Base-by-base conservation (phyloP, 2,113 vertebrate species). In the Scomber scombrus region DNA sequence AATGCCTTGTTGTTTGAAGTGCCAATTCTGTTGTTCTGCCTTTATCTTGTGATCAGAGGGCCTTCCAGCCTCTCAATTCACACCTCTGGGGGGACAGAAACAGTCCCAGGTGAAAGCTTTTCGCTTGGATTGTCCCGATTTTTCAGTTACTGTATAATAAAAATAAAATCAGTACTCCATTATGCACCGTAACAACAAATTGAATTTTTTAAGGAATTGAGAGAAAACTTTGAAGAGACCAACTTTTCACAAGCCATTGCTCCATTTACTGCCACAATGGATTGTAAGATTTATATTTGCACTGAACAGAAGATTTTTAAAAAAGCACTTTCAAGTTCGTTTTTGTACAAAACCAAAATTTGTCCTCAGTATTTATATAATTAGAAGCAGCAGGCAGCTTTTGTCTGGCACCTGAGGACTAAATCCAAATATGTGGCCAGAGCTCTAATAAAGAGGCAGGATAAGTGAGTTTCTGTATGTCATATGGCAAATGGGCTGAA, bases 1-100 rank as follows among this genome's bases (percentile, higher is more conserved):
- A 49, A 78, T 31, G 60, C 74, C 74, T 69, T 75, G 80, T 77
- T 88, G 86, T 93, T 89, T 90, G 90, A 93, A 91, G 89, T 88
- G 90, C 80, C 89, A 91, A 91, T 93, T 87, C 87, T 89, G 90
- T 88, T 86, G 87, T 88, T 91, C 46, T 78, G 85, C 82, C 84
- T 85, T 91, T 87, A 86, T 89, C 90, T 89, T 70, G 85, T 88
- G 87, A 91, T 91, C 87, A 90, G 71, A 90, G 77, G 61, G 60
- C 64, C 86, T 81, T 34, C 55, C 47, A 81, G 72, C 76, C 70
- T 86, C 78, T 84, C 84, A 81, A 86, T 83, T 86, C 81, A 86
- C 91, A 80, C 85, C 88, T 83, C 88, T 73, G 82, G 63, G 80
- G 89, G 87, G 81, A 77, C 68, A 43, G 50, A 40, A 40, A 63